Evolutionary conservation across 2,797 vertebrate genomes (phyloP).

Genomic region (Xerus rutilus): DNA sequence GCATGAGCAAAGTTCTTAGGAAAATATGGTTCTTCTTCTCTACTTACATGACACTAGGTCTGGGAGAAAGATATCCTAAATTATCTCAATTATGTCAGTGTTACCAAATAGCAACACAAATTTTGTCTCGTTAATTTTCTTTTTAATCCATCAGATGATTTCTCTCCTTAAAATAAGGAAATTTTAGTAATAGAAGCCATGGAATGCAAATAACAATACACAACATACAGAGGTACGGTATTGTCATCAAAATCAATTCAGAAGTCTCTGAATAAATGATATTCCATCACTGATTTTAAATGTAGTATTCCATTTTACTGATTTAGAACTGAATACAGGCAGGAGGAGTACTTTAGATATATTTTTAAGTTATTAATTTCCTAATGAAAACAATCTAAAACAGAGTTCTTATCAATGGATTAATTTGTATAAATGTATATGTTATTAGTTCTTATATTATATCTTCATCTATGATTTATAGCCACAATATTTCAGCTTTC

Average conservation of each 20-base stretch:
- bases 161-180: neutral
- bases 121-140: neutral
- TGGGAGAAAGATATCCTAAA: neutral
- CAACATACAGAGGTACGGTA: neutral
- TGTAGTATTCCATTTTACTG: neutral
- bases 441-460: slow-evolving; percentile 49
- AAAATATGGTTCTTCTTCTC: neutral
- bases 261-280: neutral
- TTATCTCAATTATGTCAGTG: neutral
- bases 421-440: slow-evolving; percentile 40
- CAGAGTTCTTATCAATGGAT: neutral
- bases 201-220: neutral
- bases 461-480: slow-evolving; percentile 44
- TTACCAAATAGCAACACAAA: neutral
- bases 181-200: neutral
- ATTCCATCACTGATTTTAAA: slow-evolving; percentile 10
- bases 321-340: neutral
- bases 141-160: slow-evolving; percentile 10
- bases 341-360: neutral
- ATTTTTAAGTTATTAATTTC: slow-evolving; percentile 10
- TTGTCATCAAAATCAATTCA: neutral
- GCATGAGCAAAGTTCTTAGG: neutral
- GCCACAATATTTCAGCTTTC: slow-evolving; percentile 55
- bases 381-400: neutral
- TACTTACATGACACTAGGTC: neutral